Percentiles rank a stretch among this genome's conserved stretches.
phyloP scores from a whole-genome alignment of 2,113 vertebrate species.

The Cathartes aura region DNA sequence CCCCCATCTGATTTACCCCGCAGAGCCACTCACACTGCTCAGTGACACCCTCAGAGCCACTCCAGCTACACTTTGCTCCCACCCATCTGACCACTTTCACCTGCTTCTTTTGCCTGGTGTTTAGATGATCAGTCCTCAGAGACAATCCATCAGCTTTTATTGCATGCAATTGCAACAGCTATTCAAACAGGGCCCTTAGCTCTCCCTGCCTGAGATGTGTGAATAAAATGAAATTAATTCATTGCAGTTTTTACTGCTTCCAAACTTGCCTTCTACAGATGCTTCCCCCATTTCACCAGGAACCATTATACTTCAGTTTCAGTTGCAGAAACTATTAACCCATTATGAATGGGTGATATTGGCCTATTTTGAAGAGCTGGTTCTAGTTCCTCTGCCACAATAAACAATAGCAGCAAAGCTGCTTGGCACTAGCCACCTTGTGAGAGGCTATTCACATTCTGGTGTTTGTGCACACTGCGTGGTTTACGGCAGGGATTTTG shows the following conservation, averaged over 20 bases:
- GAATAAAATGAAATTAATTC: slow-evolving; percentile 16
- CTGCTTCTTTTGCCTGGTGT: neutral
- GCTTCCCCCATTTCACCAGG: slow-evolving; percentile 12
- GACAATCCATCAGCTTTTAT: neutral
- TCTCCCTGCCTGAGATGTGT: neutral
- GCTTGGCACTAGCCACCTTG: slow-evolving; percentile 32
- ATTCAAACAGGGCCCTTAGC: neutral
- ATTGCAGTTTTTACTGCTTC: slow-evolving; percentile 17
- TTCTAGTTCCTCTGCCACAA: slow-evolving; percentile 39
- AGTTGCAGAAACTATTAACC: slow-evolving; percentile 61
- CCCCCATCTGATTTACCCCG: accelerated
- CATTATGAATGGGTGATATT: slow-evolving; percentile 13
- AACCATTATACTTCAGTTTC: neutral
- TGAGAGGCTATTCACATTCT: slow-evolving; percentile 36
- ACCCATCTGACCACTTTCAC: neutral
- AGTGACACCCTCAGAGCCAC: neutral
- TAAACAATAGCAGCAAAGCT: slow-evolving; percentile 29
- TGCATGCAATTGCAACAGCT: neutral
- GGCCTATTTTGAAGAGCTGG: slow-evolving; percentile 12
- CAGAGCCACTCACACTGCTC: neutral
- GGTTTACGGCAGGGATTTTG: slow-evolving; percentile 54
- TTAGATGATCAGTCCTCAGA: neutral
- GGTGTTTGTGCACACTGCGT: slow-evolving; percentile 52
- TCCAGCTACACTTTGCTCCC: neutral
- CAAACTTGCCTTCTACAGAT: slow-evolving; percentile 31